Conservation (phyloP, 2,888 invertebrate genomes). For the Theodoxus fluviatilis region DNA sequence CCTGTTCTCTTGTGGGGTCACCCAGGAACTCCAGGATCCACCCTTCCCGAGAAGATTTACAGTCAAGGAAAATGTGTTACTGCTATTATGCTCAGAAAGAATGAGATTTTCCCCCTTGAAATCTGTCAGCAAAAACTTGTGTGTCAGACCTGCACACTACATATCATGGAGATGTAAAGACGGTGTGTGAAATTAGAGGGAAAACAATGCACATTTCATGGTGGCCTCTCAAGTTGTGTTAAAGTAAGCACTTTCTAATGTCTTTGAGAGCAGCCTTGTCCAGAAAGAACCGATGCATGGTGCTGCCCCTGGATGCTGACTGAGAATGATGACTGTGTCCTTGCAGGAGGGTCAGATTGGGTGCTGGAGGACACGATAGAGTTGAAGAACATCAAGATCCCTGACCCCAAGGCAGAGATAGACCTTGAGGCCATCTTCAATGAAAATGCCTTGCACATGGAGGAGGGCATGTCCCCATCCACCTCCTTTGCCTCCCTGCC, state of each 20-base stretch:
- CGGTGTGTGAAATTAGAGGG: no score
- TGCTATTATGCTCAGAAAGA: no score
- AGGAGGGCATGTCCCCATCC: slow-evolving; percentile 40
- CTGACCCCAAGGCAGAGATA: slow-evolving; percentile 60
- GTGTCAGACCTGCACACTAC: no score
- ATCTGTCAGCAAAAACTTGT: no score
- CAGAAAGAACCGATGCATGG: no score
- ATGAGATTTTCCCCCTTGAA: no score
- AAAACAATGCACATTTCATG: no score
- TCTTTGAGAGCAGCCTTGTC: background rate
- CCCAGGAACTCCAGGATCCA: no score
- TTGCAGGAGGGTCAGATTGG: slow-evolving; percentile 81
- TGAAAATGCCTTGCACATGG: no score
- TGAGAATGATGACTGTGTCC: background rate
- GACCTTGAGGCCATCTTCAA: slow-evolving; percentile 51
- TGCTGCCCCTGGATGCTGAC: background rate
- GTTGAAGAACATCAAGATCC: slow-evolving; percentile 85
- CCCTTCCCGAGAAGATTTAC: no score
- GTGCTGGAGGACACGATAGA: slow-evolving; percentile 94
- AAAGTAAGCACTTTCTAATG: background rate
- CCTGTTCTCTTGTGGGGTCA: background rate
- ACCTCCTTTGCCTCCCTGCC: slow-evolving; percentile 42
- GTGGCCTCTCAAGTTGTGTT: background rate
- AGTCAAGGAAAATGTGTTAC: no score
- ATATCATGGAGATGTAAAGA: no score